Base-by-base conservation (phyloP, 1,140 invertebrate genomes). In the Cydia amplana region DNA sequence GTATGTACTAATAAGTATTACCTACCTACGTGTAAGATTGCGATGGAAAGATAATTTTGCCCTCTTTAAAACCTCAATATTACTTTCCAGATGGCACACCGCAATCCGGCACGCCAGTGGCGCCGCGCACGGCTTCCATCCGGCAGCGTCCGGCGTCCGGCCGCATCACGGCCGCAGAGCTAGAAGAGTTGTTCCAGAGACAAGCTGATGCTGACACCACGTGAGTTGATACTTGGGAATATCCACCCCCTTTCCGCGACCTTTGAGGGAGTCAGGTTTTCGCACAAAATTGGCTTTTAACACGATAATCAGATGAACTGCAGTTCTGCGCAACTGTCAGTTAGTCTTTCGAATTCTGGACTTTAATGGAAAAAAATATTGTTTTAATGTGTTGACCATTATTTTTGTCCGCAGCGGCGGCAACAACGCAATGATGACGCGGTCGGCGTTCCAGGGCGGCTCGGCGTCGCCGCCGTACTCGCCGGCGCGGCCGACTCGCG, bases 101-200 rank as follows among this genome's bases (percentile, higher is more conserved):
- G 79, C 93, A 85, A 85, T 94, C 93, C 1, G 93, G 94, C 74
- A 95, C 93, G 0, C 94, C 95, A 5, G 94, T 95, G 10, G 96
- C 96, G 80, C 94, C 95, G 28, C 95, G 97, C 87, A 97, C 97
- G 20, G 97, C 97, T 64, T 98, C 97, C 67, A 98, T 98, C 75
- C 95, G 97, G 83, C 95, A 97, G 78, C 93, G 97, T 28, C 97
- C 97, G 10, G 96, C 96, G 0, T 97, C 97, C 16, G 96, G 96
- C 78, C 94, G 98, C 77, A 97, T 98, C 77, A 97, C 97, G 0
- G 96, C 97, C 20, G 96, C 96, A 6, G 97, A 98, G 92, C 94
- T 98, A 36, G 97, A 98, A 92, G 97, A 98, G 93, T 94, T 98
- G 75, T 98, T 98, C 94, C 95, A 97, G 89, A 93, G 96, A 43